Evolutionary conservation across 1,140 invertebrate genomes (phyloP).

Genomic region (Hetaerina americana): DNA sequence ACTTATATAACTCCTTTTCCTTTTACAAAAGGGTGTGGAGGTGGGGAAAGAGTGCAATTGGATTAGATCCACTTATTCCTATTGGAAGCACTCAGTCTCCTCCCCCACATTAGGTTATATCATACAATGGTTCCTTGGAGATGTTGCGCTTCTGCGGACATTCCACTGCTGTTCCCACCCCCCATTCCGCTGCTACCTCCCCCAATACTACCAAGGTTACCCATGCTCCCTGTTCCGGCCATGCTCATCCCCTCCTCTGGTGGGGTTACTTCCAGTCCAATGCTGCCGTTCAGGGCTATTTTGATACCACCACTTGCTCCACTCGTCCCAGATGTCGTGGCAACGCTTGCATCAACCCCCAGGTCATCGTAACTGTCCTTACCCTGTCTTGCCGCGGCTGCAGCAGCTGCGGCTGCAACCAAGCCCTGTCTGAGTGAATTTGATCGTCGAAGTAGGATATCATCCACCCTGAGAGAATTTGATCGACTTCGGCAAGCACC

Average conservation of each 20-base stretch:
- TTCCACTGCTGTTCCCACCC: background rate
- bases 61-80: slow-evolving; percentile 52
- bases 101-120: slow-evolving; percentile 83
- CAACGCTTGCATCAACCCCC: slow-evolving; percentile 29
- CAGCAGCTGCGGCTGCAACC: slow-evolving; percentile 17
- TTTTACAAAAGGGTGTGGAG: background rate
- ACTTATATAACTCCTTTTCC: too few species aligned
- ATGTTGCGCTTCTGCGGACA: slow-evolving; percentile 49
- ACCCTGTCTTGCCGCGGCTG: slow-evolving; percentile 32
- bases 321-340: slow-evolving; percentile 16
- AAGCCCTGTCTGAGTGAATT: slow-evolving; percentile 71
- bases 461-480: slow-evolving; percentile 73
- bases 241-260: slow-evolving; percentile 48
- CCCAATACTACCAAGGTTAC: slow-evolving; percentile 3
- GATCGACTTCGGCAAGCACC: slow-evolving; percentile 58
- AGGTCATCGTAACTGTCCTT: slow-evolving; percentile 78
- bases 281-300: slow-evolving; percentile 71
- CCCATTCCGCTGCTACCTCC: too few species aligned
- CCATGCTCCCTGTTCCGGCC: background rate
- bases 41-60: background rate
- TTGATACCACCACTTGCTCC: slow-evolving; percentile 41
- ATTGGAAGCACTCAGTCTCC: slow-evolving; percentile 50
- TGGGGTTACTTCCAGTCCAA: slow-evolving; percentile 70
- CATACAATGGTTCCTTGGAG: slow-evolving; percentile 81
- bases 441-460: slow-evolving; percentile 65